phyloP scores from a whole-genome alignment of 2,888 invertebrate species.

The Eristalis arbustorum region DNA sequence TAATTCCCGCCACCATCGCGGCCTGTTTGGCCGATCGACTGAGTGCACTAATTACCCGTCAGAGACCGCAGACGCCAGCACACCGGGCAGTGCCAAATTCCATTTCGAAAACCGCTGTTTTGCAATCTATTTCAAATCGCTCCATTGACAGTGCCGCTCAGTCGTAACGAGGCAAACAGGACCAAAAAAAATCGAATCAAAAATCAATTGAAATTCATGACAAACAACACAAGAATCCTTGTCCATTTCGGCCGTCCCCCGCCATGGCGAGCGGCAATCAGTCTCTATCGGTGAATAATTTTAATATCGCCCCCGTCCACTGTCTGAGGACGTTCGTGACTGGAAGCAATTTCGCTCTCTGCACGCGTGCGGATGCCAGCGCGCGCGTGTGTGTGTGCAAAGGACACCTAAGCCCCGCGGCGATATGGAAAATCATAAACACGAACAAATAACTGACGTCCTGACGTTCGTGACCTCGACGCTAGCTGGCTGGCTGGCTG shows the following conservation, averaged over 20 bases:
- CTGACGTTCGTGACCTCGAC: slow-evolving; percentile 32
- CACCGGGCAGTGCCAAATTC: neutral
- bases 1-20: neutral
- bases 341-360: slow-evolving; percentile 40
- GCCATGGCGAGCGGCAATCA: neutral
- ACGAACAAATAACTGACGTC: slow-evolving; percentile 44
- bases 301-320: slow-evolving; percentile 16
- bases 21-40: neutral
- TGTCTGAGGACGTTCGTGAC: slow-evolving; percentile 60
- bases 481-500: too few species aligned
- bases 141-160: neutral
- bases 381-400: neutral
- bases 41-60: slow-evolving; percentile 35
- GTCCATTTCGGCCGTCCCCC: neutral
- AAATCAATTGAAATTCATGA: slow-evolving; percentile 3
- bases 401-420: neutral
- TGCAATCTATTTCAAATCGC: neutral
- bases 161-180: neutral
- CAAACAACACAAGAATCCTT: neutral
- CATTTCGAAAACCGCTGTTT: neutral
- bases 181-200: neutral
- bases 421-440: slow-evolving; percentile 56
- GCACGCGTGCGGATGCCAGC: neutral
- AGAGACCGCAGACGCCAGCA: slow-evolving; percentile 1
- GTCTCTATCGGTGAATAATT: slow-evolving; percentile 33